Evolutionary conservation across 2,888 invertebrate genomes (phyloP).

Genomic region (Lasioglossum leucozonium): DNA sequence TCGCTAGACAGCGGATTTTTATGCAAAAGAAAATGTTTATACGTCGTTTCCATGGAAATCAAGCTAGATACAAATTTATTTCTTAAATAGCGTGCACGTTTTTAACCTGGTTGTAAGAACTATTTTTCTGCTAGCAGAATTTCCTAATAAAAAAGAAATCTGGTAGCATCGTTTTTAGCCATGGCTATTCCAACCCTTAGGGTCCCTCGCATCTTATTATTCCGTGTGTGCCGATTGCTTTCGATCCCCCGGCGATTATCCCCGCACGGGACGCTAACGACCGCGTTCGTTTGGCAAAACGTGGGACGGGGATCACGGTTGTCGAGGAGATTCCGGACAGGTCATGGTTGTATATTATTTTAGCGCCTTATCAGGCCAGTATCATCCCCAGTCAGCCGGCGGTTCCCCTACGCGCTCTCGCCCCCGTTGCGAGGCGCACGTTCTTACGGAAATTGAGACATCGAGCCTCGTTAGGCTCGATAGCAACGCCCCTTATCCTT

Average conservation of each 20-base stretch:
- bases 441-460: conserved; percentile 83
- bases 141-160: not conserved
- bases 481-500: conserved; percentile 60
- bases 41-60: too few species aligned
- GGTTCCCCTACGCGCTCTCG: conserved; percentile 25
- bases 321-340: conserved; percentile 42
- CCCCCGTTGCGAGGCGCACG: conserved; percentile 70
- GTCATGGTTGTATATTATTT: conserved; percentile 75
- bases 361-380: conserved; percentile 76
- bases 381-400: conserved; percentile 68
- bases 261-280: conserved; percentile 16
- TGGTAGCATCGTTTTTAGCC: not conserved
- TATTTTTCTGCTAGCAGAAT: not conserved
- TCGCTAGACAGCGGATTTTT: too few species aligned
- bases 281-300: not conserved
- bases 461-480: conserved; percentile 79
- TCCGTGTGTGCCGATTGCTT: conserved; percentile 35
- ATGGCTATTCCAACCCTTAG: not conserved
- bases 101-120: too few species aligned
- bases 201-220: conserved; percentile 14
- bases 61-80: too few species aligned
- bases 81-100: too few species aligned
- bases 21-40: too few species aligned
- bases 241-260: conserved; percentile 22
- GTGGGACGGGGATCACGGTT: conserved; percentile 37